These are phyloP conservation scores for Sialia sialis DNA, from an alignment of 2,113 vertebrate species.

Conservation along the genomic window DNA sequence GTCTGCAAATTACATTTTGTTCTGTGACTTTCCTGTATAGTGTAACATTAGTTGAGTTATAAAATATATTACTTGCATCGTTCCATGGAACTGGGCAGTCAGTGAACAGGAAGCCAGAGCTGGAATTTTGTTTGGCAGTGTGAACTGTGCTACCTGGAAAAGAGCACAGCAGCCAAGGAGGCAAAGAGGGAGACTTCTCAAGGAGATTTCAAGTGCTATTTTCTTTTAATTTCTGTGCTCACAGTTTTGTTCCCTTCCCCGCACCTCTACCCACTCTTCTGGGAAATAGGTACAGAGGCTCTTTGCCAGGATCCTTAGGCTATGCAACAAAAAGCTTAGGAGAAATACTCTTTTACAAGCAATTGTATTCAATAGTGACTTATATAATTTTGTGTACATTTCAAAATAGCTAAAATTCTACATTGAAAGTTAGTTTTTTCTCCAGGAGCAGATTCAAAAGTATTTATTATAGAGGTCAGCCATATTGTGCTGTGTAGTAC, in stretches of 20 bases:
- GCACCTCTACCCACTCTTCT: background rate
- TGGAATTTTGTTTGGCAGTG: conserved; percentile 17
- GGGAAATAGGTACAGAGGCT: background rate
- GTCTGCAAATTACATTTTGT: conserved; percentile 24
- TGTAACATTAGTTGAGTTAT: background rate
- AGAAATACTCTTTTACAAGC: background rate
- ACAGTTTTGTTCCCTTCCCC: background rate
- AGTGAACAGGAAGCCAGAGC: background rate
- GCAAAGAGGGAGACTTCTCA: background rate
- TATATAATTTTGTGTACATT: background rate
- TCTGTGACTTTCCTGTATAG: background rate
- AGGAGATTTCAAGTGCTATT: background rate
- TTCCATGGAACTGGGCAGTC: background rate
- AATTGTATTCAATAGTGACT: background rate
- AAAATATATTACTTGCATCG: background rate
- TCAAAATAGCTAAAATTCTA: background rate
- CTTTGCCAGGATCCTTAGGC: background rate
- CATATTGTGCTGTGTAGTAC: background rate
- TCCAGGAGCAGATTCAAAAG: background rate
- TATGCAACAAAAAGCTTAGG: background rate
- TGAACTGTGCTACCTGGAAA: conserved; percentile 12
- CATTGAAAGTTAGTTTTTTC: background rate
- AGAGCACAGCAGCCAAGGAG: background rate
- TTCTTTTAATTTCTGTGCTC: background rate
- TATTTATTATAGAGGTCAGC: background rate